Evolutionary conservation across 2,888 invertebrate species (phyloP).

Genomic region (Drosophila longiperda): DNA sequence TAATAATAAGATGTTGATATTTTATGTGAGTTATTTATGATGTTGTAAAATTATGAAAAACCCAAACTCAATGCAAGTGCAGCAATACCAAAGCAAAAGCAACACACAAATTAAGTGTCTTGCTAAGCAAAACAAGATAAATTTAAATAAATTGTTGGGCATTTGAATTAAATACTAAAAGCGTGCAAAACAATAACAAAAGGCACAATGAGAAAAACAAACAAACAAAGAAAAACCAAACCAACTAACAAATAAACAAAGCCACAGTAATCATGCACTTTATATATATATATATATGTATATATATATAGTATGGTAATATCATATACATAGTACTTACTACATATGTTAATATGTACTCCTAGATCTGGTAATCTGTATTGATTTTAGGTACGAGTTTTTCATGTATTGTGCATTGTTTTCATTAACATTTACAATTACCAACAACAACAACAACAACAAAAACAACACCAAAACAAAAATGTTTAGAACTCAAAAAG

Average conservation of each 20-base stretch:
- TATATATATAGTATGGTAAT: conserved; percentile 1
- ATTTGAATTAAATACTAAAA: conserved; percentile 38
- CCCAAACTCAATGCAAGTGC: conserved; percentile 17
- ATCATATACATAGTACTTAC: conserved; percentile 19
- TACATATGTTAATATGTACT: conserved; percentile 21
- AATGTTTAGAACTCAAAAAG: conserved; percentile 59
- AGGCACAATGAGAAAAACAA: conserved; percentile 9
- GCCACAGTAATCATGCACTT: conserved; percentile 41
- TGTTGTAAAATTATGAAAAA: conserved; percentile 64
- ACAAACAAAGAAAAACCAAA: conserved; percentile 14
- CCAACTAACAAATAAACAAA: conserved; percentile 16
- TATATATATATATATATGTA: conserved; percentile 7
- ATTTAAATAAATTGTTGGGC: conserved; percentile 48
- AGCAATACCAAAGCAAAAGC: conserved; percentile 23
- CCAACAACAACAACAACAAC: neutral
- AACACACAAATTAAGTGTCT: conserved; percentile 15
- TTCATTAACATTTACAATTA: conserved; percentile 13
- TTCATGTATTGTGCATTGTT: conserved; percentile 8
- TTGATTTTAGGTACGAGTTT: conserved; percentile 16
- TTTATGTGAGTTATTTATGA: conserved; percentile 75
- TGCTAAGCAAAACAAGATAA: conserved; percentile 1
- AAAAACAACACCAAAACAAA: conserved; percentile 3
- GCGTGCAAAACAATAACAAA: conserved; percentile 57
- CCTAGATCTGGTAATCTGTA: conserved; percentile 38
- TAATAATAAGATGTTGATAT: conserved; percentile 71